Conservation (phyloP, 2,113 vertebrate species). For the Cygnus atratus region DNA sequence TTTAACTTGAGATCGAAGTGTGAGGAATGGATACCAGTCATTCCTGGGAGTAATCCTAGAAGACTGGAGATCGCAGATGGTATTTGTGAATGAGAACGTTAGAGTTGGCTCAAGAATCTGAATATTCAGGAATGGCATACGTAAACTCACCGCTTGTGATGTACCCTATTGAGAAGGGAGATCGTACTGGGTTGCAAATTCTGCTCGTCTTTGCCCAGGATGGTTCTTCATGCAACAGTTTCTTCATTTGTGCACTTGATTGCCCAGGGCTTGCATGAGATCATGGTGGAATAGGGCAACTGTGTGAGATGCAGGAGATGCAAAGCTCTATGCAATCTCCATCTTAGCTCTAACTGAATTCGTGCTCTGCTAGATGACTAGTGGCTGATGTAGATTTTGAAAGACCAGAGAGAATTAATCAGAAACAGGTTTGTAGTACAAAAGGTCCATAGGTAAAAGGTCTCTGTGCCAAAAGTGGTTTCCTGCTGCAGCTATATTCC, state of each 20-base stretch:
- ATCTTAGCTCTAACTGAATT: neutral
- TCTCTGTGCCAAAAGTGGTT: neutral
- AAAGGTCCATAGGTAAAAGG: neutral
- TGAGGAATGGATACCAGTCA: neutral
- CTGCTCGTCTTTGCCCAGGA: neutral
- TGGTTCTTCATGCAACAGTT: neutral
- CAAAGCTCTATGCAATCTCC: neutral
- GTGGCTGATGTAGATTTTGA: neutral
- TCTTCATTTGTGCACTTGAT: neutral
- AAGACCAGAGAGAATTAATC: neutral
- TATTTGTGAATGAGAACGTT: neutral
- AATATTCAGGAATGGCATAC: fast-evolving
- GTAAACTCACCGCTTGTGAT: neutral
- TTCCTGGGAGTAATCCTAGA: neutral
- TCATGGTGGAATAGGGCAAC: neutral
- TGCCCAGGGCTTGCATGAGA: neutral
- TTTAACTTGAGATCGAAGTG: neutral
- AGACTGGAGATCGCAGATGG: neutral
- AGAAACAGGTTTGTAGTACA: neutral
- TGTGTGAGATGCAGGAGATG: neutral
- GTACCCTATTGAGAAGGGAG: neutral
- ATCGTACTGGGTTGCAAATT: neutral
- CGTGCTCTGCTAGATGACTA: neutral
- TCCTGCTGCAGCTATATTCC: neutral
- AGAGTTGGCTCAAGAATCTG: neutral